phyloP scores from a whole-genome alignment of 2,113 vertebrate species.

The Neolamprologus sp. region DNA sequence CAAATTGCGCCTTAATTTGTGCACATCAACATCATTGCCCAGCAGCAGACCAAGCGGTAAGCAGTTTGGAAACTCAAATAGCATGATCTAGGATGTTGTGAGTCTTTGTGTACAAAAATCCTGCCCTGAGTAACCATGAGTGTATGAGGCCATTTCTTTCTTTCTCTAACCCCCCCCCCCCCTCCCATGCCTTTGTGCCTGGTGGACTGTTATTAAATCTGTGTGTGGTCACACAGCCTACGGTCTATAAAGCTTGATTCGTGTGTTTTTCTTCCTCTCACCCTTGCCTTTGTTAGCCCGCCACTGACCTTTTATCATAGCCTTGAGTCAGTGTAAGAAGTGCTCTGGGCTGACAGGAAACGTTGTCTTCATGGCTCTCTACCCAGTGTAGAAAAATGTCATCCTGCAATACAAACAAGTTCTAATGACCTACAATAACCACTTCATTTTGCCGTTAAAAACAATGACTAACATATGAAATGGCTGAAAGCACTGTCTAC shows the following conservation, averaged over 20 bases:
- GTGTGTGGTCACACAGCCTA: conserved; percentile 41
- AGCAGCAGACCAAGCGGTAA: not conserved
- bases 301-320: conserved; percentile 54
- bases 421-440: conserved; percentile 19
- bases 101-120: not conserved
- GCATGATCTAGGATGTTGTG: not conserved
- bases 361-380: not conserved
- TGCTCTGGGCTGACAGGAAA: conserved; percentile 42
- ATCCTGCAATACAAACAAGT: conserved; percentile 33
- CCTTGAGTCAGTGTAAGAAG: conserved; percentile 30
- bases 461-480: not conserved
- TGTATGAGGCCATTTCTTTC: not conserved
- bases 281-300: conserved; percentile 37
- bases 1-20: not conserved
- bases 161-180: not conserved
- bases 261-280: conserved; percentile 34
- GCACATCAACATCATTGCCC: not conserved
- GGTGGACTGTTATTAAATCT: conserved; percentile 51
- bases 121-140: not conserved
- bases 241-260: not conserved
- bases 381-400: conserved; percentile 33
- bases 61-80: not conserved
- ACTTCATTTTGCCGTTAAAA: not conserved
- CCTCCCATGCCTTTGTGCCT: conserved; percentile 14
- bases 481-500: not conserved